These are phyloP conservation scores for Mylabris phalerata DNA, from an alignment of 1,140 invertebrate genomes.

Conservation along the genomic window DNA sequence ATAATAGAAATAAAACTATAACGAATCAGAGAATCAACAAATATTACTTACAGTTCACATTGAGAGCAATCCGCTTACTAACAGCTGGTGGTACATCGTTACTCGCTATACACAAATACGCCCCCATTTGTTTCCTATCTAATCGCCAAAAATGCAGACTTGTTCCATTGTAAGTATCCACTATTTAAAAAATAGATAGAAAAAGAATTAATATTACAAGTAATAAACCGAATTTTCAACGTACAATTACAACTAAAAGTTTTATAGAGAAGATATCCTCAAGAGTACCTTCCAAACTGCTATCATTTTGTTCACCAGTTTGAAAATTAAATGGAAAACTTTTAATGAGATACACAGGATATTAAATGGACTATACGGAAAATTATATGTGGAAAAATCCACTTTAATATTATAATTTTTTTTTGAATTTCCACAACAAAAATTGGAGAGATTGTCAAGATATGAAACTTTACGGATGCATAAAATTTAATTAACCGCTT, in stretches of 20 bases:
- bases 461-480: conserved; percentile 13
- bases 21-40: not conserved
- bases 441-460: conserved; percentile 4
- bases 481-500: conserved; percentile 24
- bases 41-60: conserved; percentile 78
- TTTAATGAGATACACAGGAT: too few species aligned
- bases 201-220: not conserved
- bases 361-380: too few species aligned
- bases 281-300: too few species aligned
- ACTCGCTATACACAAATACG: conserved; percentile 80
- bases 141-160: conserved; percentile 64
- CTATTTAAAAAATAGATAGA: conserved; percentile 40
- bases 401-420: too few species aligned
- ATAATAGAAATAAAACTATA: not conserved
- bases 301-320: too few species aligned
- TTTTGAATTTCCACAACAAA: too few species aligned
- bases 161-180: conserved; percentile 67
- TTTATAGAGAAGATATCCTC: not conserved
- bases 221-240: not conserved
- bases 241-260: not conserved
- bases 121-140: conserved; percentile 78
- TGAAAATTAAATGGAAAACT: too few species aligned
- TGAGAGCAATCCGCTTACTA: conserved; percentile 76
- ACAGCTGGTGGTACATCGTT: conserved; percentile 85
- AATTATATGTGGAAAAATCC: too few species aligned